Percentiles rank a stretch among this genome's conserved stretches.
Evolutionary conservation across 2,888 invertebrate genomes (phyloP).

Genomic region (Phengaris arion): DNA sequence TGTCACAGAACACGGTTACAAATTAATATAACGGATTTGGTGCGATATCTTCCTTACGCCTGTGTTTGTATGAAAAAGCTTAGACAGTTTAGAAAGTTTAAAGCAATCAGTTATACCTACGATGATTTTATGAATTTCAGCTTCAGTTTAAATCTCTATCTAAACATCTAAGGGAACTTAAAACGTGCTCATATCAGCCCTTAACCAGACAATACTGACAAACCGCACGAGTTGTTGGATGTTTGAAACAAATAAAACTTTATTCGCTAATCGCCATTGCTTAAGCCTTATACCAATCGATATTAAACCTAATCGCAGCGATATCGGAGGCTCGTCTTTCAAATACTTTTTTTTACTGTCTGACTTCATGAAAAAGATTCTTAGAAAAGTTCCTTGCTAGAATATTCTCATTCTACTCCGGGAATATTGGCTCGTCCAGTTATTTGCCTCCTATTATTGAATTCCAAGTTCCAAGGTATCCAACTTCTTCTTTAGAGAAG

Average conservation of each 20-base stretch:
- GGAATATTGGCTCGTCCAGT: background rate
- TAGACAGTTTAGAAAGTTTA: no score
- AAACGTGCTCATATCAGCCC: no score
- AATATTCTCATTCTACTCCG: background rate
- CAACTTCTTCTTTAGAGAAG: no score
- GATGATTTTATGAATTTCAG: no score
- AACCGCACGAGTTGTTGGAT: no score
- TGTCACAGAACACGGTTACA: background rate
- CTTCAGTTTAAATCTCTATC: no score
- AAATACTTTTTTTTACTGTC: constrained; percentile 12
- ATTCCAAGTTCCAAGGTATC: background rate
- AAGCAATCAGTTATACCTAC: no score
- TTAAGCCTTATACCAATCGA: background rate
- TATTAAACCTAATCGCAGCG: constrained; percentile 1
- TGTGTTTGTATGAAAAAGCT: no score
- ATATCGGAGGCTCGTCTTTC: constrained; percentile 8
- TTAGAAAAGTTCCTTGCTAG: background rate
- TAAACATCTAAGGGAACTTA: no score
- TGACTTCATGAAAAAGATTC: constrained; percentile 10
- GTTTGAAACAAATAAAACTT: background rate
- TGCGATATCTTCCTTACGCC: no score
- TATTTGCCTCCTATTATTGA: background rate
- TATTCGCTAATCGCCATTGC: background rate
- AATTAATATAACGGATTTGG: no score
- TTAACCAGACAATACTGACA: no score